Base-by-base conservation (phyloP, 1,140 invertebrate genomes). In the Calliopsis andreniformis region DNA sequence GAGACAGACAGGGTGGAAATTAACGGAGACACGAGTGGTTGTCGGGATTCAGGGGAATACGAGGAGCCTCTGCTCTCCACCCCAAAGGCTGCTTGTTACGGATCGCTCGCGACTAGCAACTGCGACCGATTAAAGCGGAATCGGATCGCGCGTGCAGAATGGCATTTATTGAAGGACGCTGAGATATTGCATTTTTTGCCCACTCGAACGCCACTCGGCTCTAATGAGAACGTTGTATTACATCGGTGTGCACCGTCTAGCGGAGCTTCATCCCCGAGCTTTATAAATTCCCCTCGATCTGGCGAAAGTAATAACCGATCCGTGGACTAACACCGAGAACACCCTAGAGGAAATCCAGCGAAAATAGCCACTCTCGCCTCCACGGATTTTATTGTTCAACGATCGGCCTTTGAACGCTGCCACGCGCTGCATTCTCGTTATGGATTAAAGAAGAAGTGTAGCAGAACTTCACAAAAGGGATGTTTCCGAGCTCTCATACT, bases 1-100 rank as follows among this genome's bases (percentile, higher is more conserved):
- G 32, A 75, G 76, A 62, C 47, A 35, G 72, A 42, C 59, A 25
- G 47, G 32, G 30, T 51, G 71, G 49, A 77, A 83, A 82, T 82
- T 83, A 78, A 83, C 47, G 79, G 64, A 47, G 32, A 62, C 25
- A 39, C 25, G 51, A 58, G 18, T 16, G 8, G n/a, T 56, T 62
- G 62, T 63, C 55, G 28, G 20, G 42, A 12, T n/a, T n/a, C n/a
- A n/a, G n/a, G n/a, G n/a, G n/a, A n/a, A n/a, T n/a, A 20, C 51
- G 35, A n/a, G 32, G 53, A 49, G 16, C 61, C 59, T 12, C 5
- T 16, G 42, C 59, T 66, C 58, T 66, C 56, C 43, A 20, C n/a
- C 35, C 5, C 49, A 12, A 14, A 42, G 56, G 56, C 25, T 30
- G 10, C 47, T 64, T 64, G 56, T 66, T 30, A 53, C 28, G 39